phyloP scores from a whole-genome alignment of 2,797 vertebrate genomes.

The Sternotherus odoratus region DNA sequence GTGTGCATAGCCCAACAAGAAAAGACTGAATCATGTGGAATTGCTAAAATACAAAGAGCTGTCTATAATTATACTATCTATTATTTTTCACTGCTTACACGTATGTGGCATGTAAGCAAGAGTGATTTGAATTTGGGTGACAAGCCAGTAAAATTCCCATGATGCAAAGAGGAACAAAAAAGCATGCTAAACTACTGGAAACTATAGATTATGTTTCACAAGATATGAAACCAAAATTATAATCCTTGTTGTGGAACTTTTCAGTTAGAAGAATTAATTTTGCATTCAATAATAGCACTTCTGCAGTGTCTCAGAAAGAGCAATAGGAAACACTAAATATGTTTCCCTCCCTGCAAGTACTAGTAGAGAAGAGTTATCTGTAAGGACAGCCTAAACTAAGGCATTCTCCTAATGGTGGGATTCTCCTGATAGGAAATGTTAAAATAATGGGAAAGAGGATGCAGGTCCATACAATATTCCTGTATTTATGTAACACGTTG shows the following conservation, averaged over 20 bases:
- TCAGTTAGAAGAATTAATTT: background rate
- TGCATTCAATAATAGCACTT: background rate
- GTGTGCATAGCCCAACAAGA: background rate
- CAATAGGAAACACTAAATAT: background rate
- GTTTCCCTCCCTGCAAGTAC: background rate
- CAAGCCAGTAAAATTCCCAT: background rate
- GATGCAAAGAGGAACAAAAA: conserved; percentile 20
- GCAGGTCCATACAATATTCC: background rate
- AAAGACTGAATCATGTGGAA: background rate
- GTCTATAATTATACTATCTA: conserved; percentile 13
- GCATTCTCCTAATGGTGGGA: background rate
- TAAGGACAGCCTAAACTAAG: background rate
- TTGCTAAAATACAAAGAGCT: background rate
- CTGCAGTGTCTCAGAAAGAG: fast-evolving
- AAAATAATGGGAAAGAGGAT: background rate
- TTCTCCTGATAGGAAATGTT: background rate
- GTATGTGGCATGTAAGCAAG: background rate
- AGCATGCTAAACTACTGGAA: background rate
- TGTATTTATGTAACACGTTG: background rate
- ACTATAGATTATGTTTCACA: conserved; percentile 16
- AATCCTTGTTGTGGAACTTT: background rate
- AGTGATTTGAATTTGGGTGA: conserved; percentile 16
- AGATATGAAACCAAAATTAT: conserved; percentile 20
- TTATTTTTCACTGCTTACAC: background rate
- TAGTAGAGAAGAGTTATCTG: background rate